Percentiles rank a stretch among this genome's conserved stretches.
Conservation (phyloP, 2,797 vertebrate genomes). For the Neosilurus mollespiculum region DNA sequence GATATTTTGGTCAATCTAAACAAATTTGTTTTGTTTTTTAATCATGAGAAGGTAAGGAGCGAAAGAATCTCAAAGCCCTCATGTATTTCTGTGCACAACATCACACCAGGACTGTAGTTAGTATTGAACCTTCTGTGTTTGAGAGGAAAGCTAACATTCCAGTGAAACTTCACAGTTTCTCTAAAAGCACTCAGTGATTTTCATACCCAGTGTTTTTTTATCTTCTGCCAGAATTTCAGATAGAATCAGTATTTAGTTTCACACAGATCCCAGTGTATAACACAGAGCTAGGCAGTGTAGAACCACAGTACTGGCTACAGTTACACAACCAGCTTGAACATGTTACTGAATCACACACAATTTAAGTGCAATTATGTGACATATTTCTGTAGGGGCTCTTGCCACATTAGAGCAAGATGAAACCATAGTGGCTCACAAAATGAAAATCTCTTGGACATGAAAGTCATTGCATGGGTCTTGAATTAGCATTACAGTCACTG, state of each 20-base stretch:
- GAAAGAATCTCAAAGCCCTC: background rate
- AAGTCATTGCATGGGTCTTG: conserved; percentile 35
- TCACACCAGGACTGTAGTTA: conserved; percentile 60
- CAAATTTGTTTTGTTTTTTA: background rate
- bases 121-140: conserved; percentile 69
- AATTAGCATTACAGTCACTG: conserved; percentile 47
- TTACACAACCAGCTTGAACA: conserved; percentile 63
- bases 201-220: conserved; percentile 59
- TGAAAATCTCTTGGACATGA: conserved; percentile 39
- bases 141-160: conserved; percentile 54
- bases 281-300: conserved; percentile 52
- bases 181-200: conserved; percentile 60
- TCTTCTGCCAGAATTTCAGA: conserved; percentile 58
- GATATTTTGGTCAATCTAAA: background rate
- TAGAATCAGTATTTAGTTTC: conserved; percentile 66
- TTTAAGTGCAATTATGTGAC: conserved; percentile 60
- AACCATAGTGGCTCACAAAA: conserved; percentile 47
- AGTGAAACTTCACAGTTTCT: conserved; percentile 1
- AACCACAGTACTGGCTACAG: conserved; percentile 56
- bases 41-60: background rate
- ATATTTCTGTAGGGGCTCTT: conserved; percentile 47
- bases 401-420: conserved; percentile 59
- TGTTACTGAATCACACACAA: conserved; percentile 65
- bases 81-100: background rate
- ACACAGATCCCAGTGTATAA: conserved; percentile 55